Evolutionary conservation across 2,888 invertebrate species (phyloP).

Genomic region (Allygus modestus): DNA sequence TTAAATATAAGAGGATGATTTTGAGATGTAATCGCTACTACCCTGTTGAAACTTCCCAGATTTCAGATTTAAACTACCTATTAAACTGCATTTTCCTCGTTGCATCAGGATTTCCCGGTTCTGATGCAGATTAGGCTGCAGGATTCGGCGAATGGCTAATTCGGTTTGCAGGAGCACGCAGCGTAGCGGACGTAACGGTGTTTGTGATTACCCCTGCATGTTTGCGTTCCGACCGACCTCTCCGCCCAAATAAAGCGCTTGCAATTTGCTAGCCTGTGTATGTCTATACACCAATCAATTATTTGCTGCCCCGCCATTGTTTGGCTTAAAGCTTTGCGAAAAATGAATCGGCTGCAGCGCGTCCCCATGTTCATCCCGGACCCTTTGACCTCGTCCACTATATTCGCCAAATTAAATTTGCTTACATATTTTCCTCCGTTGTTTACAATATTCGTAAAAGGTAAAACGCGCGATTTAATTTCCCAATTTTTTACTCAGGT

Average conservation of each 20-base stretch:
- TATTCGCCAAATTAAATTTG: slow-evolving; percentile 48
- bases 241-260: slow-evolving; percentile 63
- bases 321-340: slow-evolving; percentile 64
- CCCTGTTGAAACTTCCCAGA: too few relatives aligned
- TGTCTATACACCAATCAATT: slow-evolving; percentile 65
- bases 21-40: too few relatives aligned
- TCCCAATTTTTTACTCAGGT: neutral
- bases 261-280: slow-evolving; percentile 63
- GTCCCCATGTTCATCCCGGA: neutral
- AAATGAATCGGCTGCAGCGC: slow-evolving; percentile 61
- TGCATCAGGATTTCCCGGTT: neutral
- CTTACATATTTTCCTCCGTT: slow-evolving; percentile 42
- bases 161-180: slow-evolving; percentile 59
- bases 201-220: slow-evolving; percentile 64
- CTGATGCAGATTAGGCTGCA: neutral
- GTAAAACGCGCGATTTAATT: slow-evolving; percentile 48
- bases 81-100: too few relatives aligned
- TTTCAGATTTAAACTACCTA: too few relatives aligned
- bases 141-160: slow-evolving; percentile 44
- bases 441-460: slow-evolving; percentile 37
- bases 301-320: slow-evolving; percentile 61
- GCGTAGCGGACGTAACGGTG: slow-evolving; percentile 53
- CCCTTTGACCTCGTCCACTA: slow-evolving; percentile 34
- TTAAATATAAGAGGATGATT: too few relatives aligned
- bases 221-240: slow-evolving; percentile 62